Base-by-base conservation (phyloP, 2,888 invertebrate genomes). In the Scelioninae gen. 2 region DNA sequence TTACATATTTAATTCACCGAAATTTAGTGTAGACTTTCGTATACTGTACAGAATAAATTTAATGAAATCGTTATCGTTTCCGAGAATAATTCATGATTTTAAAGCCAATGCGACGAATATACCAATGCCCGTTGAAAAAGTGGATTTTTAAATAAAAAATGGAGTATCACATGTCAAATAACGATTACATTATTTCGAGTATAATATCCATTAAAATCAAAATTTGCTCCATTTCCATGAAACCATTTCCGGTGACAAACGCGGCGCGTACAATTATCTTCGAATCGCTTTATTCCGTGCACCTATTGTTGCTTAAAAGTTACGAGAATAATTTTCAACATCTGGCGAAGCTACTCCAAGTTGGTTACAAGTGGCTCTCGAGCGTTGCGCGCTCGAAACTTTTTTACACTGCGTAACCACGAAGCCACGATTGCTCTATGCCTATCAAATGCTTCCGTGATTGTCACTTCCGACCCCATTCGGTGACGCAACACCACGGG, bases 401-500 rank as follows among this genome's bases (percentile, higher is more conserved):
- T 74, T 71, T 74, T 71, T 61, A 35, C 70, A 48, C 55, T 18
- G 48, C 61, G 60, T 53, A 68, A 74, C 70, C 73, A 67, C 64
- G 60, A 61, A 64, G 50, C 63, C 61, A 64, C 64, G 65, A 74
- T 64, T 60, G 61, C 53, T 73, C 52, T 46, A 55, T 60, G 67
- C 53, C 67, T 55, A 61, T 70, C 65, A 70, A 65, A 67, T 70
- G 70, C 70, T 67, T 67, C 70, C 70, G 55, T 60, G 58, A 71
- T 70, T 71, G 74, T 71, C 33, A 70, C 67, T 70, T 67, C 74
- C 70, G 61, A 65, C 70, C 70, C 70, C 74, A 69, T 74, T 69
- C 64, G 68, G 46, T 58, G 63, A 64, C 60, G 72, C 61, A 68
- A 63, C 75, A 46, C 75, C 39, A 57, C 72, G 63, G 75, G 68